These are phyloP conservation scores for Apeira syringaria DNA, from an alignment of 2,888 invertebrate genomes.

Conservation along the genomic window DNA sequence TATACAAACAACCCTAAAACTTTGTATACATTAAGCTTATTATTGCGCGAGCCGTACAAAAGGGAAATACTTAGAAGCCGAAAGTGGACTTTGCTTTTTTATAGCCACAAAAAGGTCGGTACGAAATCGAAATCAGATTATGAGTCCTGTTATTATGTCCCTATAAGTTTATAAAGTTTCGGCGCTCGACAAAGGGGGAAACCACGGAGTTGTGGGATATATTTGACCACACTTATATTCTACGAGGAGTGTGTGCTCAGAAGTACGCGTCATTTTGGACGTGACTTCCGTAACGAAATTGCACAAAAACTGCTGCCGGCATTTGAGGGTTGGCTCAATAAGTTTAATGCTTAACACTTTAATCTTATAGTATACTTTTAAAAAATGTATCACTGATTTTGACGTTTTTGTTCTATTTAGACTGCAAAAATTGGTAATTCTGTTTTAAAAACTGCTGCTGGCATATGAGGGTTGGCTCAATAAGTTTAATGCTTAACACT, in stretches of 20 bases:
- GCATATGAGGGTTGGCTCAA: conserved; percentile 29
- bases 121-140: conserved; percentile 75
- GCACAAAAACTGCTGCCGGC: conserved; percentile 36
- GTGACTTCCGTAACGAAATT: conserved; percentile 54
- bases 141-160: conserved; percentile 61
- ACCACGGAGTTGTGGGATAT: conserved; percentile 47
- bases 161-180: conserved; percentile 70
- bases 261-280: conserved; percentile 49
- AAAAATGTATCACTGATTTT: no score
- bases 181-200: conserved; percentile 51
- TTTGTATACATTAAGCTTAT: conserved; percentile 50
- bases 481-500: background rate
- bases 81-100: conserved; percentile 64
- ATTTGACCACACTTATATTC: conserved; percentile 56
- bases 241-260: conserved; percentile 42
- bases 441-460: conserved; percentile 39
- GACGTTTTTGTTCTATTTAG: no score
- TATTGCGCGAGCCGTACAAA: conserved; percentile 47
- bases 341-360: no score
- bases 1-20: conserved; percentile 48
- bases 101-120: conserved; percentile 65
- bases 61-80: conserved; percentile 47
- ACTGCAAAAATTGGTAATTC: no score
- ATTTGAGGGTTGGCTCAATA: conserved; percentile 28
- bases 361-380: no score